A percentile compares a stretch with the other conserved stretches of the same genome.
Conservation (phyloP, 2,888 invertebrate species). For the Dendrolimus pini region DNA sequence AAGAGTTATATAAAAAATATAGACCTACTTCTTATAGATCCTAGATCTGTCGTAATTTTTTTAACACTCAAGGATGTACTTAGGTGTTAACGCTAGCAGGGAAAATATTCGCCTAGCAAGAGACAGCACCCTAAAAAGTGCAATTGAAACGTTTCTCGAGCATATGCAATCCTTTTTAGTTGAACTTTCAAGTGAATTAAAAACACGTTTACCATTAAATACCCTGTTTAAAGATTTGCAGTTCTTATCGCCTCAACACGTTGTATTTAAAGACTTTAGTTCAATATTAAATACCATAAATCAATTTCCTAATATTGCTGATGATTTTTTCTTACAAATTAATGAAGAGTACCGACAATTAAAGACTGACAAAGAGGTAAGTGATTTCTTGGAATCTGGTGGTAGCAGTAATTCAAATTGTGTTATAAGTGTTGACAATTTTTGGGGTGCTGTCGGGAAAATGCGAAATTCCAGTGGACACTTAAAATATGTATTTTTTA, state of each 20-base stretch:
- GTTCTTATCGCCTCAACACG: background rate
- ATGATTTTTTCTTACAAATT: no score
- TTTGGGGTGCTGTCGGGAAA: no score
- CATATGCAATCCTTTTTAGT: background rate
- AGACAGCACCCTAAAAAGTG: background rate
- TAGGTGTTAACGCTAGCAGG: no score
- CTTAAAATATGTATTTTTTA: background rate
- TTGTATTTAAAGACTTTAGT: background rate
- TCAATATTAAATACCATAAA: no score
- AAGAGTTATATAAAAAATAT: slow-evolving; percentile 1
- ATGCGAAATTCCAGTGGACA: no score
- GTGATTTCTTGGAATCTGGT: no score
- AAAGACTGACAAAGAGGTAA: no score
- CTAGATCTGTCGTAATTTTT: background rate
- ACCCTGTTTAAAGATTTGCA: background rate
- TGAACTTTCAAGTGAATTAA: background rate
- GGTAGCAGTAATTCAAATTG: no score
- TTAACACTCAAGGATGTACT: no score
- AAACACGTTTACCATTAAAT: background rate
- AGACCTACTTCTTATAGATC: background rate
- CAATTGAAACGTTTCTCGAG: background rate
- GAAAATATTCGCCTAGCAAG: background rate
- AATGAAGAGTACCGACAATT: no score
- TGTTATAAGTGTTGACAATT: no score
- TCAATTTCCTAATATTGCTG: no score